Evolutionary conservation across 2,888 invertebrate species (phyloP), one percentile per base, ranked within the genome.

Genomic region (Apamea anceps): DNA sequence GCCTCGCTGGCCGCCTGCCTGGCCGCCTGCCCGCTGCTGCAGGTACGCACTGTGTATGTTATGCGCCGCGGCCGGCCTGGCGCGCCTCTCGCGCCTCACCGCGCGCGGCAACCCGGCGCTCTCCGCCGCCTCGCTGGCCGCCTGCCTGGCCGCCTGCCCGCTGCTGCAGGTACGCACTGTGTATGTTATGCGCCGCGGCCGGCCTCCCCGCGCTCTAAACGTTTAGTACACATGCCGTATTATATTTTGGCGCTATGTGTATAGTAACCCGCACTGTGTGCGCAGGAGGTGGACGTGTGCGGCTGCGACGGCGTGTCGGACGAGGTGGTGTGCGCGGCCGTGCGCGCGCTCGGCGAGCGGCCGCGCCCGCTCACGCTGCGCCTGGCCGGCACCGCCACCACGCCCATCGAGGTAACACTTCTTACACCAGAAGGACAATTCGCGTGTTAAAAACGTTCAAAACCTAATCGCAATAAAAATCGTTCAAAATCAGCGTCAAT

Each of bases 241-340:
- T 28, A 28, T 67, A n/a, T 48, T 21, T 68, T 28, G 4, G 12
- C 12, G 48, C 21, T 51, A 15, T 25, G 32, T 25, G 25, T 25
- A 25, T 12, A n/a, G 7, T 72, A 60, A 72, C 18, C 6, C 21
- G 12, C 12, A 4, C 18, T 37, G 25, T 63, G 7, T 10, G 73
- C 32, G 77, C n/a, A 95, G 95, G 94, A 94, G 87, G 51, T 96
- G 75, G 96, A 96, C 92, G 91, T 92, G 84, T 94, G 96, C 89
- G 96, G 96, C 3, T 95, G 96, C 90, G 95, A 95, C 89, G 84
- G 87, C 77, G 93, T 96, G 81, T 92, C 95, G 51, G 94, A 92
- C 37, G 93, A 93, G 77, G 86, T 95, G 85, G 91, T 93, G 75
- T 70, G 68, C 32, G 93, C 94, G 72, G 95, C 94, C 25, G 85